phyloP scores from a whole-genome alignment of 37 sponge, comb jelly and placozoan genomes.

The Geodia barretti region DNA sequence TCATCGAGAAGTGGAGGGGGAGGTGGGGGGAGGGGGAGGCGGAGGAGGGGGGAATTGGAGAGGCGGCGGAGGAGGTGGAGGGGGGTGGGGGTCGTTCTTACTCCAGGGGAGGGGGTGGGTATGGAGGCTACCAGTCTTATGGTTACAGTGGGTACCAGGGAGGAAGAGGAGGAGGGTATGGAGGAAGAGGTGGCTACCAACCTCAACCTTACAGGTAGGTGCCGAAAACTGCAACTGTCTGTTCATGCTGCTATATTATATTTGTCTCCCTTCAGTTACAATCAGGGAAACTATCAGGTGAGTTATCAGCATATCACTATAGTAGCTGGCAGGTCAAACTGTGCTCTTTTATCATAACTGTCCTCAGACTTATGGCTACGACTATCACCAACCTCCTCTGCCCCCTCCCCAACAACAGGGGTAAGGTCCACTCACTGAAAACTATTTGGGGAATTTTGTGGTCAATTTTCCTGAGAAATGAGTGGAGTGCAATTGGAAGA shows the following conservation, averaged over 20 bases:
- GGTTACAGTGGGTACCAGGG: slow-evolving; percentile 11
- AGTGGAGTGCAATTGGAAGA: not conserved
- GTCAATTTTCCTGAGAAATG: not conserved
- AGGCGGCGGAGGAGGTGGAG: slow-evolving; percentile 17
- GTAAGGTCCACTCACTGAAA: not conserved
- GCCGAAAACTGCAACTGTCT: not conserved
- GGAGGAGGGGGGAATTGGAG: slow-evolving; percentile 6
- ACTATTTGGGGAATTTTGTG: too few relatives aligned
- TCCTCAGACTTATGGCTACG: slow-evolving; percentile 17
- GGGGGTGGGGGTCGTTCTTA: slow-evolving; percentile 2
- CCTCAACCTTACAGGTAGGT: slow-evolving; percentile 29
- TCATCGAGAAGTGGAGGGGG: slow-evolving; percentile 37
- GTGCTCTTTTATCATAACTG: too few relatives aligned
- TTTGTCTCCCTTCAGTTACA: slow-evolving; percentile 7
- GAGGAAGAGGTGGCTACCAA: slow-evolving; percentile 5
- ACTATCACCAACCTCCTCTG: slow-evolving; percentile 21
- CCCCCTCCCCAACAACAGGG: slow-evolving; percentile 16
- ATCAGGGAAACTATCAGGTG: slow-evolving; percentile 25
- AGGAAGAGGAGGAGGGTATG: slow-evolving; percentile 9
- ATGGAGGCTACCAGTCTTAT: not conserved
- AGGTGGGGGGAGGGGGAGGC: slow-evolving; percentile 24
- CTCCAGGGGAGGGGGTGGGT: not conserved
- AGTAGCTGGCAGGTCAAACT: too few relatives aligned
- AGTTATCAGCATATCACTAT: not conserved
- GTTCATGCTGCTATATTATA: not conserved